Percentiles rank a stretch among this genome's conserved stretches.
phyloP scores from a whole-genome alignment of 2,888 invertebrate species.

The Keiferia lycopersicella region DNA sequence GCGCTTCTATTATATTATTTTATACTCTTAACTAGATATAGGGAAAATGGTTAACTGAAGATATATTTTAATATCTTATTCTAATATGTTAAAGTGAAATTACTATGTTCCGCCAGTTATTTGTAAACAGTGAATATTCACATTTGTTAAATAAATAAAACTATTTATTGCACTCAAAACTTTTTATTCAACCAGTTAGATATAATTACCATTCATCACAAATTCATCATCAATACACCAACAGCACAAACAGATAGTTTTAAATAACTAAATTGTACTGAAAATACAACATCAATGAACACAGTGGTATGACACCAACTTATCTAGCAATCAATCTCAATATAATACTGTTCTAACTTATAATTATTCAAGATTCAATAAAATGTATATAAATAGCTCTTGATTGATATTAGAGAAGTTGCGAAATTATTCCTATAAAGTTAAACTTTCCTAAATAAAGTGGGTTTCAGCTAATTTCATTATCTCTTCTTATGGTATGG shows the following conservation, averaged over 20 bases:
- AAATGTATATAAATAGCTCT: slow-evolving; percentile 9
- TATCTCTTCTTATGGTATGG: slow-evolving; percentile 78
- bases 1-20: slow-evolving; percentile 8
- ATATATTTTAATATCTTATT: not conserved
- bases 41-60: not conserved
- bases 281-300: slow-evolving; percentile 20
- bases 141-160: slow-evolving; percentile 24
- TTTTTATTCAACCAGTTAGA: slow-evolving; percentile 14
- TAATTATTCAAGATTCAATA: slow-evolving; percentile 18
- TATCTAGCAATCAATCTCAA: slow-evolving; percentile 1
- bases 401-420: slow-evolving; percentile 1
- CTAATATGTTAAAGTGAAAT: slow-evolving; percentile 4
- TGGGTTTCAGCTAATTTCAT: slow-evolving; percentile 5
- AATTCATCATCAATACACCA: not conserved
- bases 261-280: slow-evolving; percentile 13
- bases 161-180: slow-evolving; percentile 29
- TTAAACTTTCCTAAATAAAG: not conserved
- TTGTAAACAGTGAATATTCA: slow-evolving; percentile 14
- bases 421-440: not conserved
- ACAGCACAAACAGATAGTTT: not conserved
- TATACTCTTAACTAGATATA: not conserved
- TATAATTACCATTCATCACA: not conserved
- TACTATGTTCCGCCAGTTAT: slow-evolving; percentile 7
- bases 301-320: slow-evolving; percentile 21
- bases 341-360: slow-evolving; percentile 22